Evolutionary conservation across 2,113 vertebrate species (phyloP).

Genomic region (Macaca nemestrina): DNA sequence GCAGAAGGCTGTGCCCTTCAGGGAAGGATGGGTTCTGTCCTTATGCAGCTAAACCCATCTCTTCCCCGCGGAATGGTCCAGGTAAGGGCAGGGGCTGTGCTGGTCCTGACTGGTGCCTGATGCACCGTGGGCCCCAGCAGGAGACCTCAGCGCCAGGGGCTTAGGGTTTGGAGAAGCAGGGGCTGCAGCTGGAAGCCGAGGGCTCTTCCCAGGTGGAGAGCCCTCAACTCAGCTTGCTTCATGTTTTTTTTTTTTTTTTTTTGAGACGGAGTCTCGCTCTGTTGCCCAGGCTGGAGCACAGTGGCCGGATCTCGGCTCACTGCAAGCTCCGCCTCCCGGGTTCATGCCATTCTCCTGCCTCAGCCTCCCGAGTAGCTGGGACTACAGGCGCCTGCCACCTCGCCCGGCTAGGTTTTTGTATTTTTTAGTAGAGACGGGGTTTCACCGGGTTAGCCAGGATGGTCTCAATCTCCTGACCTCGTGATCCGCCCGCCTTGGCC

Average conservation of each 20-base stretch:
- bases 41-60: background rate
- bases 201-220: background rate
- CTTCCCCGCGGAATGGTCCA: background rate
- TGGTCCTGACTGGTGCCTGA: background rate
- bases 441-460: too few relatives aligned
- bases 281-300: too few relatives aligned
- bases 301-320: too few relatives aligned
- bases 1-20: background rate
- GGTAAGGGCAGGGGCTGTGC: background rate
- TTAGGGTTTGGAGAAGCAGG: background rate
- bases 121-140: background rate
- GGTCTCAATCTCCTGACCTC: too few relatives aligned
- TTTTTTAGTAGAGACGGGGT: too few relatives aligned
- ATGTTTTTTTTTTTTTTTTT: background rate
- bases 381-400: too few relatives aligned
- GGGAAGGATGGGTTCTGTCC: background rate
- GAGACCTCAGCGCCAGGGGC: background rate
- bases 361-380: too few relatives aligned
- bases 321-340: too few relatives aligned
- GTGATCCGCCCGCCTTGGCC: too few relatives aligned
- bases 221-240: background rate
- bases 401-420: too few relatives aligned
- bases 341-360: too few relatives aligned
- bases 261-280: too few relatives aligned
- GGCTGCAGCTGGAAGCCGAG: background rate